Evolutionary conservation across 2,888 invertebrate genomes (phyloP).

Genomic region (Campoplex capitator): DNA sequence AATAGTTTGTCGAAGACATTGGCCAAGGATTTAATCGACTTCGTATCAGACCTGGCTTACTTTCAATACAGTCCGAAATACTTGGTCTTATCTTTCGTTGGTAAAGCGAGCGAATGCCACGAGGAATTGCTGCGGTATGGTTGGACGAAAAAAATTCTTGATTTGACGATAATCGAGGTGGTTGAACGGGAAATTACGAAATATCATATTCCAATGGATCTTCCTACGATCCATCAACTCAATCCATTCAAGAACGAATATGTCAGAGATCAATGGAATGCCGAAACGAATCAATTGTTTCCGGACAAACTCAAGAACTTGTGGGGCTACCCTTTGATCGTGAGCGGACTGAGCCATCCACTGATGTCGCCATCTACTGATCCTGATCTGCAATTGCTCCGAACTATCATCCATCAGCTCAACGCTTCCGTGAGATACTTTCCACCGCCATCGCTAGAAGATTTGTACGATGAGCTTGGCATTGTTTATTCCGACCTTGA

Average conservation of each 20-base stretch:
- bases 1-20: neutral
- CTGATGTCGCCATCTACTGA: neutral
- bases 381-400: neutral
- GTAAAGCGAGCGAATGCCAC: constrained; percentile 13
- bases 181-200: neutral
- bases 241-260: constrained; percentile 29
- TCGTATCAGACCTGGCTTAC: constrained; percentile 33
- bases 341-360: constrained; percentile 23
- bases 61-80: constrained; percentile 36
- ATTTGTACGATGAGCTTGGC: neutral
- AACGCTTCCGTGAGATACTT: neutral
- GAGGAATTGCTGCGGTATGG: constrained; percentile 54
- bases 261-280: neutral
- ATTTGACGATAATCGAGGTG: constrained; percentile 66
- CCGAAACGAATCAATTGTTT: neutral
- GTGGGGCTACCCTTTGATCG: neutral
- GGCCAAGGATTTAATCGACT: constrained; percentile 8
- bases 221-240: neutral
- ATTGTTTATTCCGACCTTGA: neutral
- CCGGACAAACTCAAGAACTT: neutral
- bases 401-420: neutral
- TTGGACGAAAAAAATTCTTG: constrained; percentile 61
- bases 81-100: constrained; percentile 32
- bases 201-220: too few relatives aligned
- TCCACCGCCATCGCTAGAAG: neutral